These are phyloP conservation scores for Oncorhynchus kisutch DNA, from an alignment of 2,113 vertebrate species.

Conservation along the genomic window DNA sequence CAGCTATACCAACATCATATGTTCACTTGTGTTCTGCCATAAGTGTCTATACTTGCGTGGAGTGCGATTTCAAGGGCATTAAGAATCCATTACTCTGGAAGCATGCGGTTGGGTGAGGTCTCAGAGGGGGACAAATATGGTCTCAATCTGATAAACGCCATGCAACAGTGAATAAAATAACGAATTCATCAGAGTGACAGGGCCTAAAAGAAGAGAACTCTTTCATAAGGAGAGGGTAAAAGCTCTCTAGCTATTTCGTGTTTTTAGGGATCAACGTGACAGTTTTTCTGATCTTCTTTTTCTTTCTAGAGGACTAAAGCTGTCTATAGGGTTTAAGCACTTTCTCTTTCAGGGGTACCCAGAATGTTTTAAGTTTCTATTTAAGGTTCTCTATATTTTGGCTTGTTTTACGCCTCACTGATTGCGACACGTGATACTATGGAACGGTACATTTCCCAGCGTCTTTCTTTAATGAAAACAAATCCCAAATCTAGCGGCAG, in stretches of 20 bases:
- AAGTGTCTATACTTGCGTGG: slow-evolving; percentile 13
- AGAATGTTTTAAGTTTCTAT: slow-evolving; percentile 80
- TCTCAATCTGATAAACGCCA: slow-evolving; percentile 81
- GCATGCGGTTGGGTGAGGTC: slow-evolving; percentile 82
- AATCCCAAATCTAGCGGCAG: slow-evolving; percentile 79
- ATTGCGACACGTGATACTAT: slow-evolving; percentile 89
- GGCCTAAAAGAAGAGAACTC: slow-evolving; percentile 77
- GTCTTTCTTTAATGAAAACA: slow-evolving; percentile 60
- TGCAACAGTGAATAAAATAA: slow-evolving; percentile 78
- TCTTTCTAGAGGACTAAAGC: slow-evolving; percentile 70
- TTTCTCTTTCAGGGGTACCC: slow-evolving; percentile 83
- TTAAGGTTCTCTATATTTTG: slow-evolving; percentile 80
- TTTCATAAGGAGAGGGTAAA: slow-evolving; percentile 63
- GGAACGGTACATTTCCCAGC: slow-evolving; percentile 89
- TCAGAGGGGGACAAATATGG: slow-evolving; percentile 82
- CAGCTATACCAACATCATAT: not conserved
- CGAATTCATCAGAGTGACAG: slow-evolving; percentile 75
- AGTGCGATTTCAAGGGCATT: slow-evolving; percentile 50
- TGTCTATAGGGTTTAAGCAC: slow-evolving; percentile 82
- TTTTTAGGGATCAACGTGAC: slow-evolving; percentile 52
- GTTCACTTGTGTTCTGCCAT: not conserved
- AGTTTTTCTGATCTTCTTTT: slow-evolving; percentile 68
- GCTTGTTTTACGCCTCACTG: slow-evolving; percentile 92
- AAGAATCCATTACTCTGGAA: slow-evolving; percentile 70
- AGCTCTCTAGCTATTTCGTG: slow-evolving; percentile 56